phyloP scores from a whole-genome alignment of 2,797 vertebrate species.

The Syncerus caffer region DNA sequence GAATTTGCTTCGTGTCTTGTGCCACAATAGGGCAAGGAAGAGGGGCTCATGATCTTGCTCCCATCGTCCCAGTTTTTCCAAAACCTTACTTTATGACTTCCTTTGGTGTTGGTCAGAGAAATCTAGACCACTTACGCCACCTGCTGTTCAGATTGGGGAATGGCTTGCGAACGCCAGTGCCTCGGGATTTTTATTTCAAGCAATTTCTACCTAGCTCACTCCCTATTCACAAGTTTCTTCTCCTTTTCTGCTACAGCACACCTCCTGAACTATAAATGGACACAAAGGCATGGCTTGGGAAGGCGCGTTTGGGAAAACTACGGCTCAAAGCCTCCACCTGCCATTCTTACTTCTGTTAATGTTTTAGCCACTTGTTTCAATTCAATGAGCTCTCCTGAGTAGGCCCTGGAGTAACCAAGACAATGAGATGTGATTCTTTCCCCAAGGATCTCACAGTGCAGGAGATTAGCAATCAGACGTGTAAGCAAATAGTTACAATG shows the following conservation, averaged over 20 bases:
- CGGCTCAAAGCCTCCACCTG: background rate
- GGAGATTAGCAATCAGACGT: background rate
- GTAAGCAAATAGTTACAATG: background rate
- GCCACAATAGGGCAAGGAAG: background rate
- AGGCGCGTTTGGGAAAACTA: background rate
- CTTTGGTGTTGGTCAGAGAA: background rate
- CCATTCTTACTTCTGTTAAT: background rate
- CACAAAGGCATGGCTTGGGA: background rate
- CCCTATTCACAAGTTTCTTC: background rate
- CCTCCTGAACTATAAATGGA: background rate
- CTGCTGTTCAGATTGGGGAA: conserved; percentile 56
- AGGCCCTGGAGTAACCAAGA: background rate
- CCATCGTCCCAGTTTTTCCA: background rate
- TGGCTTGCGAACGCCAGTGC: background rate
- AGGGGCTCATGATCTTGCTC: background rate
- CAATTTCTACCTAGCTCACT: background rate
- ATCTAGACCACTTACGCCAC: conserved; percentile 46
- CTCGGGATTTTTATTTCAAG: background rate
- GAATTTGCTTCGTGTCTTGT: background rate
- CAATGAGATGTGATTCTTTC: background rate
- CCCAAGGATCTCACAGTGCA: background rate
- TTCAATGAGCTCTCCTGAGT: background rate
- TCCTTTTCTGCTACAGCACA: background rate
- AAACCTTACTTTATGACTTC: background rate
- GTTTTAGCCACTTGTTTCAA: background rate